Evolutionary conservation across 1,140 invertebrate genomes (phyloP).

Genomic region (Eriosoma lanigerum): DNA sequence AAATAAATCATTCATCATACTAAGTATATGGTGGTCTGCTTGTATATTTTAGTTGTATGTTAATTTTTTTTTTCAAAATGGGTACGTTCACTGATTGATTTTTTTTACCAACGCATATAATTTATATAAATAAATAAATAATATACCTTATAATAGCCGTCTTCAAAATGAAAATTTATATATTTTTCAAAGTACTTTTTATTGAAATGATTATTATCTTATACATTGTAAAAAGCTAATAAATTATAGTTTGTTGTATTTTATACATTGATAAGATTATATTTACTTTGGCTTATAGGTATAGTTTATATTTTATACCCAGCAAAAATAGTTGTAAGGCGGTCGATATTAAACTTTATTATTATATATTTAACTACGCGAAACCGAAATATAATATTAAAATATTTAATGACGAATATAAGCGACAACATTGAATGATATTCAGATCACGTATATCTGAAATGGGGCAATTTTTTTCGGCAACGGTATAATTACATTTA

Average conservation of each 20-base stretch:
- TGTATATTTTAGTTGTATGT: too few relatives aligned
- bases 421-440: background rate
- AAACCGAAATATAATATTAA: conserved; percentile 19
- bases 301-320: too few relatives aligned
- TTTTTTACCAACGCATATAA: background rate
- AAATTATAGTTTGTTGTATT: background rate
- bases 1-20: conserved; percentile 32
- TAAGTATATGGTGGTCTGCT: background rate
- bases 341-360: background rate
- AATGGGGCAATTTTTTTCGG: conserved; percentile 15
- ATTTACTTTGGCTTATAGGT: conserved; percentile 5
- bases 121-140: background rate
- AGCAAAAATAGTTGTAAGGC: background rate
- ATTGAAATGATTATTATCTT: background rate
- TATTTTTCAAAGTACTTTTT: background rate
- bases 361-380: background rate
- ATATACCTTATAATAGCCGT: background rate
- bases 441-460: conserved; percentile 41
- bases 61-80: too few relatives aligned
- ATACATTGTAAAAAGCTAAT: background rate
- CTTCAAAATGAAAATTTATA: background rate
- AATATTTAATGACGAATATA: conserved; percentile 26
- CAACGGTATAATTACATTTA: conserved; percentile 44
- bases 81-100: background rate
- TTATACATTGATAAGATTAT: background rate